phyloP scores from a whole-genome alignment of 2,888 invertebrate genomes.

The Lepidochrysops patricia region DNA sequence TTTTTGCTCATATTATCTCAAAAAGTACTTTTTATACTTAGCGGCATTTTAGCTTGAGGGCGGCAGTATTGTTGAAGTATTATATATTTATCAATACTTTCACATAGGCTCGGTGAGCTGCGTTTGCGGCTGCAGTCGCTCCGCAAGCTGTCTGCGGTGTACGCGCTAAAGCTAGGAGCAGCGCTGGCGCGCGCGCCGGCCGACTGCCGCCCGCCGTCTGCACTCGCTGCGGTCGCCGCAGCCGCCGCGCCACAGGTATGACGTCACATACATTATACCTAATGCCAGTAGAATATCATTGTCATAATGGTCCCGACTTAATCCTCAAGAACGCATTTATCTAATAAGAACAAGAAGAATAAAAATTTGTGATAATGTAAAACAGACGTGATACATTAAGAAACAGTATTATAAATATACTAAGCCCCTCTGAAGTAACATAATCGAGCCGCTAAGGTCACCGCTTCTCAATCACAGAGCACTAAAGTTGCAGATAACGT shows the following conservation, averaged over 20 bases:
- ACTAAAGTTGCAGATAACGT: slow-evolving; percentile 32
- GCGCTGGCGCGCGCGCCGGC: slow-evolving; percentile 83
- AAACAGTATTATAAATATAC: too few relatives aligned
- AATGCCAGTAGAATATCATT: not conserved
- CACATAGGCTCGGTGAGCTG: slow-evolving; percentile 81
- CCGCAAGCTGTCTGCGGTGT: slow-evolving; percentile 86
- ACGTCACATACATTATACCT: not conserved
- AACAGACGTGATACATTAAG: too few relatives aligned
- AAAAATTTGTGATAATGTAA: too few relatives aligned
- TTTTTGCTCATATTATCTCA: too few relatives aligned
- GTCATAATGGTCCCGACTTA: not conserved
- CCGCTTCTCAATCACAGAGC: slow-evolving; percentile 35
- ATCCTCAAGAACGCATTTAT: too few relatives aligned
- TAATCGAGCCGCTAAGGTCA: slow-evolving; percentile 6
- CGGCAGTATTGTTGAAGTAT: too few relatives aligned
- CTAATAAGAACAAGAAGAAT: too few relatives aligned
- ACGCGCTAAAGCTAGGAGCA: slow-evolving; percentile 86
- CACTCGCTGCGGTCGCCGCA: slow-evolving; percentile 49
- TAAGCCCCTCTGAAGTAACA: too few relatives aligned
- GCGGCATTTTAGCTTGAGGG: too few relatives aligned
- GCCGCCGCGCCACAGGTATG: slow-evolving; percentile 44
- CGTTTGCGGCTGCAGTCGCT: slow-evolving; percentile 86
- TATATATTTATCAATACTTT: too few relatives aligned
- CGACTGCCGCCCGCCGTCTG: slow-evolving; percentile 45
- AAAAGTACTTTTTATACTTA: too few relatives aligned